A percentile compares a stretch with the other conserved stretches of the same genome.
These are phyloP conservation scores for Agonopterix subpropinquella DNA, from an alignment of 2,888 invertebrate genomes.

Conservation along the genomic window DNA sequence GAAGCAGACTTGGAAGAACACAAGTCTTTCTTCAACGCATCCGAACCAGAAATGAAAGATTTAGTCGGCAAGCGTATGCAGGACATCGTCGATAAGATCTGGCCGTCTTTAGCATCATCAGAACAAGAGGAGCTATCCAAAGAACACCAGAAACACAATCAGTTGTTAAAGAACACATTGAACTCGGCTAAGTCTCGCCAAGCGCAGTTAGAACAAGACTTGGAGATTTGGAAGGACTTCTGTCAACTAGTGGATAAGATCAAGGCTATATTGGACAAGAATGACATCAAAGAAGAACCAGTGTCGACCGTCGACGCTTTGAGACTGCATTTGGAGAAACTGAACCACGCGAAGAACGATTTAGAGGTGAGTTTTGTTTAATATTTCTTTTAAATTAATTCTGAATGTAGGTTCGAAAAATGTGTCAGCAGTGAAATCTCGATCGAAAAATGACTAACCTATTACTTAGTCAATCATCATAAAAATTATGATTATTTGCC, in stretches of 20 bases:
- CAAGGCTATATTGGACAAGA: conserved; percentile 82
- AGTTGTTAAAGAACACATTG: conserved; percentile 86
- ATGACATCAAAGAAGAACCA: conserved; percentile 86
- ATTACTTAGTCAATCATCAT: too few species aligned
- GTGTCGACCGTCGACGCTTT: conserved; percentile 86
- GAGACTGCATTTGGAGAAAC: conserved; percentile 89
- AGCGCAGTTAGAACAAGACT: conserved; percentile 86
- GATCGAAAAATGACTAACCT: too few species aligned
- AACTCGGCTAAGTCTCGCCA: conserved; percentile 89
- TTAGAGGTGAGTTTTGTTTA: conserved; percentile 78
- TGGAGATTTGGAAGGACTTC: conserved; percentile 91
- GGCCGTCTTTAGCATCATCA: conserved; percentile 86
- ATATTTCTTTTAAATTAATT: neutral
- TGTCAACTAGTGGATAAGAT: conserved; percentile 86
- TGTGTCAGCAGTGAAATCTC: too few species aligned
- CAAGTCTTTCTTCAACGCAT: conserved; percentile 86
- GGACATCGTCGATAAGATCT: conserved; percentile 89
- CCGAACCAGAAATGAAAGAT: conserved; percentile 85
- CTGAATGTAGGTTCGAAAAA: neutral
- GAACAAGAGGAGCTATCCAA: conserved; percentile 90
- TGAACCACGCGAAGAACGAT: conserved; percentile 84
- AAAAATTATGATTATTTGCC: too few species aligned
- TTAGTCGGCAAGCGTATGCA: conserved; percentile 88
- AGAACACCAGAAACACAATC: conserved; percentile 88
- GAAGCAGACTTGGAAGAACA: conserved; percentile 89